Base-by-base conservation (phyloP, 2,888 invertebrate genomes). In the Lasioglossum villosulum region DNA sequence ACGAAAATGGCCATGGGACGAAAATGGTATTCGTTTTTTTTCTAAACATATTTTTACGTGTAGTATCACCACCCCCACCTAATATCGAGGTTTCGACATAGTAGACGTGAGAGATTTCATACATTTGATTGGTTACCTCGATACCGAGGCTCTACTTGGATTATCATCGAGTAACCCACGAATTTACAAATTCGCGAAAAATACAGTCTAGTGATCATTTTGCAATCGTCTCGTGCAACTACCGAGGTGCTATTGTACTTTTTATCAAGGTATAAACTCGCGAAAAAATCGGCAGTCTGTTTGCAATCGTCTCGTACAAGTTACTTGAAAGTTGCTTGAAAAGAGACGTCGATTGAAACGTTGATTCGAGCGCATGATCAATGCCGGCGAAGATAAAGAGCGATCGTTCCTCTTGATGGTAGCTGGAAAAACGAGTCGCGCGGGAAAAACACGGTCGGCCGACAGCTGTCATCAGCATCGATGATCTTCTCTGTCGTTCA, bases 401-500 rank as follows among this genome's bases (percentile, higher is more conserved):
- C 75, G 68, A 71, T 66, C 66, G n/a, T 72, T 72, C 83, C 82
- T 79, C 84, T 82, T 81, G 76, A n/a, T 23, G 70, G 70, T 71
- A 71, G 68, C 72, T 73, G 82, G 48, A 78, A 81, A 89, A 89
- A 84, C 84, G 82, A 80, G 75, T 70, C 84, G 63, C 79, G 63
- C 75, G 79, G 80, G 83, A 88, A 87, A 89, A 88, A 90, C 86
- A 84, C 83, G 88, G 77, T 71, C n/a, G 79, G 80, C 72, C 86
- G 90, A 90, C 90, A 90, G 86, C 90, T 90, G 90, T 90, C 90
- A 90, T 80, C 78, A 37, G 86, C 88, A 88, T 75, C 90, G 84
- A 87, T 90, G 76, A 90, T 87, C 90, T 88, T 88, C 89, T 86
- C 88, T 86, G 82, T 88, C 89, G 88, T 82, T 90, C 89, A 83